A percentile compares a stretch with the other conserved stretches of the same genome.
phyloP scores from a whole-genome alignment of 2,113 vertebrate genomes.

The Chaetorhynchus papuensis region DNA sequence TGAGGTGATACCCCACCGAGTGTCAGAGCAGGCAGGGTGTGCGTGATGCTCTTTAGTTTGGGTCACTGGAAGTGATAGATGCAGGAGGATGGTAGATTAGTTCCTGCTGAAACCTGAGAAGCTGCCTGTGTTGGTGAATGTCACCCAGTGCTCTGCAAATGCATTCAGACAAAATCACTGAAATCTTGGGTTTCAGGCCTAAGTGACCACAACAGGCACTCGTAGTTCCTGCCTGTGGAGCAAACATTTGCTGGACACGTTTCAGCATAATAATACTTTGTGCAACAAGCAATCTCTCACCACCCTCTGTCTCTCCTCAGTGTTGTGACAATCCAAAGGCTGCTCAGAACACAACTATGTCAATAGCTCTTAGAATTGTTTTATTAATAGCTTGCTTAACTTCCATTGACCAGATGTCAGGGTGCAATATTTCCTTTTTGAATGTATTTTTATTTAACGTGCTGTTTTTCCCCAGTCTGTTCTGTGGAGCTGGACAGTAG shows the following conservation, averaged over 20 bases:
- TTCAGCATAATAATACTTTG: neutral
- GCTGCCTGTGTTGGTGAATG: slow-evolving; percentile 64
- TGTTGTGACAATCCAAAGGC: neutral
- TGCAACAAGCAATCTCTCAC: neutral
- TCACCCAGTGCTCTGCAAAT: slow-evolving; percentile 63
- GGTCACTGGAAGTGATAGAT: slow-evolving; percentile 78
- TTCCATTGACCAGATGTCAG: neutral
- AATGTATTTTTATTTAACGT: neutral
- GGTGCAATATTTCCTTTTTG: neutral
- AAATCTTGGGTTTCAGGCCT: slow-evolving; percentile 64
- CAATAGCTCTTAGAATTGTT: neutral
- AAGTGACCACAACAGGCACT: slow-evolving; percentile 45
- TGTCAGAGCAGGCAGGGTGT: slow-evolving; percentile 36
- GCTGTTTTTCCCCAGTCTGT: neutral
- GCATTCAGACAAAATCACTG: slow-evolving; percentile 62
- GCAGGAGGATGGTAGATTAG: slow-evolving; percentile 62
- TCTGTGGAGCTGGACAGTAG: neutral
- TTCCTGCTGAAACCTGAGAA: slow-evolving; percentile 73
- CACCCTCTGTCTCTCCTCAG: neutral
- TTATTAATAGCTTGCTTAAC: neutral
- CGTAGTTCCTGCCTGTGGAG: slow-evolving; percentile 22
- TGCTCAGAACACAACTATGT: neutral
- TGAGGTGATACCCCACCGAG: slow-evolving; percentile 47
- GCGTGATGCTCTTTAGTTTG: slow-evolving; percentile 53
- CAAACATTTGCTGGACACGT: slow-evolving; percentile 27